Evolutionary conservation across 2,888 invertebrate genomes (phyloP).

Genomic region (Andrena flavipes): DNA sequence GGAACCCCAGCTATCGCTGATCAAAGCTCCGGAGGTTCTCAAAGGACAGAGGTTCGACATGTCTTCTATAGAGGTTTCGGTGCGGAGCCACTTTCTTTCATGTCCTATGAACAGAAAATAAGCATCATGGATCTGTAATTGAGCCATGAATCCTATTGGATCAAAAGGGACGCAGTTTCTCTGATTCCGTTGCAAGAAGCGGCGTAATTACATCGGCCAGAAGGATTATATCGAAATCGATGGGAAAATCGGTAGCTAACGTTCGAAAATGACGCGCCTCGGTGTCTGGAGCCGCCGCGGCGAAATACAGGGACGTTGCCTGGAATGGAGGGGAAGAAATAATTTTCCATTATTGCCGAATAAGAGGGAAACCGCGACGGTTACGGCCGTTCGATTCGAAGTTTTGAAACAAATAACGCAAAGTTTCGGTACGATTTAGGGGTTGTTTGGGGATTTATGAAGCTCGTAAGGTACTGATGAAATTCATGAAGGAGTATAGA

Average conservation of each 20-base stretch:
- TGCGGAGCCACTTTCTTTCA: slow-evolving; percentile 20
- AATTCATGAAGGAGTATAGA: slow-evolving; percentile 56
- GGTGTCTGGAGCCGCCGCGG: neutral
- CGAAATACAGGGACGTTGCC: neutral
- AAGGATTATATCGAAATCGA: slow-evolving; percentile 43
- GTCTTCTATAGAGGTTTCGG: slow-evolving; percentile 5
- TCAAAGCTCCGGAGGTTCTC: slow-evolving; percentile 56
- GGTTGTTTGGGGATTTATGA: slow-evolving; percentile 58
- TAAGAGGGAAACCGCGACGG: slow-evolving; percentile 23
- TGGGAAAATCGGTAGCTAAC: neutral
- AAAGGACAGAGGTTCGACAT: slow-evolving; percentile 33
- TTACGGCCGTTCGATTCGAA: slow-evolving; percentile 31
- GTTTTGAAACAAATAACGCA: slow-evolving; percentile 57
- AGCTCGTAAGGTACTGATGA: slow-evolving; percentile 54
- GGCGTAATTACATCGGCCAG: slow-evolving; percentile 51
- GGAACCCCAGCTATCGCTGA: slow-evolving; percentile 22
- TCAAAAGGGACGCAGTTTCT: slow-evolving; percentile 50
- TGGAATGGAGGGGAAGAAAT: slow-evolving; percentile 10
- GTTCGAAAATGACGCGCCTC: neutral
- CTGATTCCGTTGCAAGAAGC: slow-evolving; percentile 7
- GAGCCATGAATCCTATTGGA: slow-evolving; percentile 23
- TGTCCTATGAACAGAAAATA: slow-evolving; percentile 41
- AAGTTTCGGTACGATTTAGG: slow-evolving; percentile 41
- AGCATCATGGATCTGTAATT: slow-evolving; percentile 38
- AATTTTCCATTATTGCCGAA: slow-evolving; percentile 50